Conservation (phyloP, 2,113 vertebrate species). For the Aleadryas rufinucha region DNA sequence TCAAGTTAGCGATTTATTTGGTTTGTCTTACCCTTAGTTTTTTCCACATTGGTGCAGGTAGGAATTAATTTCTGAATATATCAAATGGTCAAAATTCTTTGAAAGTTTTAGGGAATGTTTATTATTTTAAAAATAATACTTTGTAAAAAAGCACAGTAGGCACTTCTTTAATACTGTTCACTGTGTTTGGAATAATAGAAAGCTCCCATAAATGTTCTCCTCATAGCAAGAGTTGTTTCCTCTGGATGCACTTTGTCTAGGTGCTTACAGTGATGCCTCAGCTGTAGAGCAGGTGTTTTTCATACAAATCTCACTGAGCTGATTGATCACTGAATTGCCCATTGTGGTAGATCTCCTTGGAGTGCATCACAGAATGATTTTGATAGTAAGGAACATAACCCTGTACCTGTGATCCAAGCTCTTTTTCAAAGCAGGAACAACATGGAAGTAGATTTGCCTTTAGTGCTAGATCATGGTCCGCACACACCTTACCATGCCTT, state of each 20-base stretch:
- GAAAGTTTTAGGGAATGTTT: neutral
- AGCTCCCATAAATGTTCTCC: neutral
- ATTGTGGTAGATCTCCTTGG: neutral
- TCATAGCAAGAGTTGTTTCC: neutral
- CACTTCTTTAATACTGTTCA: neutral
- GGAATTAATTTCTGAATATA: neutral
- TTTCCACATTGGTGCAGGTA: neutral
- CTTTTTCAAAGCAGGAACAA: neutral
- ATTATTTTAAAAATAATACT: neutral
- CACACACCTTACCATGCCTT: neutral
- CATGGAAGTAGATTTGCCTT: neutral
- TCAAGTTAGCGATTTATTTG: neutral
- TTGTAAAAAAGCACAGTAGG: neutral
- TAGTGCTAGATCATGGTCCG: neutral
- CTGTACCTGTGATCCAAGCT: neutral
- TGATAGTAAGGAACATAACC: neutral
- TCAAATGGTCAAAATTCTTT: neutral
- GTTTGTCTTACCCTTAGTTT: neutral
- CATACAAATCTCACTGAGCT: neutral
- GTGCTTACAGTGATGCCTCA: neutral
- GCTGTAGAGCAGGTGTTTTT: neutral
- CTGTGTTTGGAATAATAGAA: neutral
- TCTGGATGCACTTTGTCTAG: neutral
- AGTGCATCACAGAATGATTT: neutral
- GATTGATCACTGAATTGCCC: neutral